Percentiles rank a stretch among this genome's conserved stretches.
Evolutionary conservation across 2,888 invertebrate species (phyloP).

Genomic region (Agrenia bidenticulata): DNA sequence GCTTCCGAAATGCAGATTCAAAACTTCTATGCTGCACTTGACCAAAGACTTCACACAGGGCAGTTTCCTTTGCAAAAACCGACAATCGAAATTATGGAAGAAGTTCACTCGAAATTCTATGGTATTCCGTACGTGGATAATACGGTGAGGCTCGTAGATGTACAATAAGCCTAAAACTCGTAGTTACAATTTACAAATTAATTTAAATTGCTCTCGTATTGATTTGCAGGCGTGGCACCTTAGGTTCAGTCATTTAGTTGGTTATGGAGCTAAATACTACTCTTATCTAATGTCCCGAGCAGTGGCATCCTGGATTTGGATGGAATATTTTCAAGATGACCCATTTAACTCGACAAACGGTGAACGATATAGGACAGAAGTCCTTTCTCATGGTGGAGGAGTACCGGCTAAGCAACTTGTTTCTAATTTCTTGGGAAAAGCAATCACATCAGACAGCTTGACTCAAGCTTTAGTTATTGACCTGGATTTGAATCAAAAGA

Average conservation of each 20-base stretch:
- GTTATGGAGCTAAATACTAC: constrained; percentile 98
- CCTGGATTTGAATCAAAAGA: constrained; percentile 53
- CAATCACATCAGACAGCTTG: constrained; percentile 74
- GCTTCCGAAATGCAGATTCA: constrained; percentile 87
- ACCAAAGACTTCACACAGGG: constrained; percentile 80
- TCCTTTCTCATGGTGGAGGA: constrained; percentile 85
- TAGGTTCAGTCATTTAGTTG: constrained; percentile 92
- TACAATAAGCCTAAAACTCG: neutral
- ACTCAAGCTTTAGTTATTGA: constrained; percentile 71
- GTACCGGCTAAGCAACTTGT: constrained; percentile 77
- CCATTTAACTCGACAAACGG: constrained; percentile 78
- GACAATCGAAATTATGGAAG: constrained; percentile 73
- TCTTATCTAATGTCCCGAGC: constrained; percentile 94
- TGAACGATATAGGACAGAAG: constrained; percentile 71
- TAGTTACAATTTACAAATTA: constrained; percentile 11
- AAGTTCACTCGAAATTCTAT: constrained; percentile 80
- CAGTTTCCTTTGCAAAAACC: constrained; percentile 59
- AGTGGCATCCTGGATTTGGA: constrained; percentile 91
- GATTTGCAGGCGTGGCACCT: constrained; percentile 81
- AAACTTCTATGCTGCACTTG: constrained; percentile 87
- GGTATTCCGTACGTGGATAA: constrained; percentile 81
- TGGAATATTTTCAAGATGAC: constrained; percentile 74
- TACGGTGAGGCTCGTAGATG: constrained; percentile 64
- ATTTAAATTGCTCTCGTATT: neutral
- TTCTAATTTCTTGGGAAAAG: constrained; percentile 73